These are phyloP conservation scores for Caenorhabditis sp. DNA, from an alignment of 2,888 invertebrate genomes.

Conservation along the genomic window DNA sequence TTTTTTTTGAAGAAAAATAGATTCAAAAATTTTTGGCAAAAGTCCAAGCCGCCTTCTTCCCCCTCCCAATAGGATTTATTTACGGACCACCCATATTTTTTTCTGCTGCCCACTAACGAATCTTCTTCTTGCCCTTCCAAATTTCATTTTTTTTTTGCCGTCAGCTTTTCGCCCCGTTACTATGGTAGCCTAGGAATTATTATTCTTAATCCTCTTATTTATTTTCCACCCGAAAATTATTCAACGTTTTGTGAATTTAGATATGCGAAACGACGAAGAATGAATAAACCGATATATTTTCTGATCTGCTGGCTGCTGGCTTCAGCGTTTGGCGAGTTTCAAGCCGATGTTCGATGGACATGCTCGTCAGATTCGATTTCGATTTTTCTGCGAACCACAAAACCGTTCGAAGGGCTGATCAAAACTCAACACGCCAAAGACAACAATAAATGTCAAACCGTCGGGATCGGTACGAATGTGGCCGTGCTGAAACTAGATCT, in stretches of 20 bases:
- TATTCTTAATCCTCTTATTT: background rate
- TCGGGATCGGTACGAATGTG: constrained; percentile 46
- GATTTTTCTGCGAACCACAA: constrained; percentile 34
- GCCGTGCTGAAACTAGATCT: constrained; percentile 37
- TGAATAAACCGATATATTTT: background rate
- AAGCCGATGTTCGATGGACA: constrained; percentile 42
- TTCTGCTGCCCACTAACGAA: too few relatives aligned
- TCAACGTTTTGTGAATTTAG: background rate
- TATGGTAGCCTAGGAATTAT: background rate
- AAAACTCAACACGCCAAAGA: constrained; percentile 12
- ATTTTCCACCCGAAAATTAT: background rate
- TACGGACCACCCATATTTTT: too few relatives aligned
- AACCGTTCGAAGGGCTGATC: constrained; percentile 43
- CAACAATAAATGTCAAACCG: constrained; percentile 23
- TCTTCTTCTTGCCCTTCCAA: too few relatives aligned
- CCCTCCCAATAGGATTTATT: too few relatives aligned
- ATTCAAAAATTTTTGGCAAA: too few relatives aligned
- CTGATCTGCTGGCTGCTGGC: background rate
- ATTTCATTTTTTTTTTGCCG: too few relatives aligned
- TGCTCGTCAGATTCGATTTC: constrained; percentile 33
- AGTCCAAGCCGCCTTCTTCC: too few relatives aligned
- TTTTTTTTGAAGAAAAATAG: too few relatives aligned
- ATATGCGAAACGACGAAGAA: background rate
- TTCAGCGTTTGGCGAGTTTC: constrained; percentile 8
- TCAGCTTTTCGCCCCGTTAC: background rate